Evolutionary conservation across 2,888 invertebrate genomes (phyloP).

Genomic region (Metellina segmentata): DNA sequence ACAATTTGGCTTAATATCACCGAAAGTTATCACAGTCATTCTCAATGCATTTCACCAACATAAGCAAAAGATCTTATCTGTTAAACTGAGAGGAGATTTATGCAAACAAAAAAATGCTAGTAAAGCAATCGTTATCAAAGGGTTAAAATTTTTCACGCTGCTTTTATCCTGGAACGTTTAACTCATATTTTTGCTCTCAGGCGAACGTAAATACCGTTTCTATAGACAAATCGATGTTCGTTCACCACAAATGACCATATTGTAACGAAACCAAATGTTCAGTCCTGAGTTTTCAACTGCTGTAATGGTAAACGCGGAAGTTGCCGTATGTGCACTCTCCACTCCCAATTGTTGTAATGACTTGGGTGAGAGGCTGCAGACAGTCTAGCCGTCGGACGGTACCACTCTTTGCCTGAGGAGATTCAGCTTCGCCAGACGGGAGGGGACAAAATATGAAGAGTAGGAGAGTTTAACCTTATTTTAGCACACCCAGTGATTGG

Average conservation of each 20-base stretch:
- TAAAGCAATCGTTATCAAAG: constrained; percentile 68
- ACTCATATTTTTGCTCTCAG: background rate
- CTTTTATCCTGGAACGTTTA: background rate
- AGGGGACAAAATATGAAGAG: constrained; percentile 55
- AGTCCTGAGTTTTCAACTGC: constrained; percentile 21
- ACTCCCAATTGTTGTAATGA: constrained; percentile 13
- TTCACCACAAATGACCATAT: constrained; percentile 6
- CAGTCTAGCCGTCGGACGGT: constrained; percentile 73
- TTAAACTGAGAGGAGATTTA: constrained; percentile 13
- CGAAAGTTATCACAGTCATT: background rate
- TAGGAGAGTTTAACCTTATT: constrained; percentile 38
- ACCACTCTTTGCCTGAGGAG: constrained; percentile 51
- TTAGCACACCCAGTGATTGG: constrained; percentile 22
- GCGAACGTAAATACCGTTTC: background rate
- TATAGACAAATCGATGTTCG: constrained; percentile 8
- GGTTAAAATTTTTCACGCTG: constrained; percentile 56
- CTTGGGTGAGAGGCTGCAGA: constrained; percentile 61
- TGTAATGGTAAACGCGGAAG: constrained; percentile 47
- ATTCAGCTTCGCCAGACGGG: constrained; percentile 45
- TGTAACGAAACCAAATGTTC: constrained; percentile 1
- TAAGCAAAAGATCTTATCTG: constrained; percentile 38
- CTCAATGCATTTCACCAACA: background rate
- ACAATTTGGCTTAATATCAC: background rate
- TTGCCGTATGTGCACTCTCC: background rate
- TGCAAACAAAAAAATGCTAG: constrained; percentile 23